Evolutionary conservation across 1,140 invertebrate species (phyloP).

Genomic region (Subanguina moxae): DNA sequence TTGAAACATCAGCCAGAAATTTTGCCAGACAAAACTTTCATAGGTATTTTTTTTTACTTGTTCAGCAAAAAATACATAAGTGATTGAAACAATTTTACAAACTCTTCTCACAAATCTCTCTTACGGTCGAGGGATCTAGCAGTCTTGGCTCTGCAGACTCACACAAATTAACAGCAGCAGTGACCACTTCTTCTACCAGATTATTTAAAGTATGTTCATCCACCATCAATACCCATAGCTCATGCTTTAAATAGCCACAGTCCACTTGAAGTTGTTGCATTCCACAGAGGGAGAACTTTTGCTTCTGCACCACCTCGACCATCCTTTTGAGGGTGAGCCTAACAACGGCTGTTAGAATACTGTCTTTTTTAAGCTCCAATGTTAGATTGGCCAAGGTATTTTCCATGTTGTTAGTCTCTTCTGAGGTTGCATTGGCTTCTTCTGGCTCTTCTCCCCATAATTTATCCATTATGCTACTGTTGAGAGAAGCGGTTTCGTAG

Average conservation of each 20-base stretch:
- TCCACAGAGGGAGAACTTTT: neutral
- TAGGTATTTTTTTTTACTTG: too few relatives aligned
- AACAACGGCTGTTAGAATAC: neutral
- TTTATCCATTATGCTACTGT: constrained; percentile 9
- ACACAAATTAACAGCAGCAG: constrained; percentile 12
- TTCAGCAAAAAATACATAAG: too few relatives aligned
- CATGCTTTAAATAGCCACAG: constrained; percentile 21
- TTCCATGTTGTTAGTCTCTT: neutral
- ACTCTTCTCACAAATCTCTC: constrained; percentile 1
- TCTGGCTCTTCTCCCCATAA: constrained; percentile 10
- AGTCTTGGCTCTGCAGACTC: neutral
- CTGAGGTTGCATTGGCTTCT: neutral
- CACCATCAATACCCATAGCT: constrained; percentile 16
- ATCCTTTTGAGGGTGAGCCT: neutral
- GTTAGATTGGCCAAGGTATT: neutral
- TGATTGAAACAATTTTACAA: too few relatives aligned
- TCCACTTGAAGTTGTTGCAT: constrained; percentile 11
- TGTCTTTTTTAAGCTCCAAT: neutral
- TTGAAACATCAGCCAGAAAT: too few relatives aligned
- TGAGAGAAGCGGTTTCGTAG: neutral
- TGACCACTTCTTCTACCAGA: constrained; percentile 24
- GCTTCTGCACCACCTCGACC: neutral
- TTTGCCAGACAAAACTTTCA: too few relatives aligned
- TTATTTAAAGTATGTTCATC: constrained; percentile 30
- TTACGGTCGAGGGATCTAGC: neutral